Percentiles rank a stretch among this genome's conserved stretches.
These are phyloP conservation scores for Enteromius afrohamiltoni DNA, from an alignment of 2,797 vertebrate genomes.

Conservation along the genomic window DNA sequence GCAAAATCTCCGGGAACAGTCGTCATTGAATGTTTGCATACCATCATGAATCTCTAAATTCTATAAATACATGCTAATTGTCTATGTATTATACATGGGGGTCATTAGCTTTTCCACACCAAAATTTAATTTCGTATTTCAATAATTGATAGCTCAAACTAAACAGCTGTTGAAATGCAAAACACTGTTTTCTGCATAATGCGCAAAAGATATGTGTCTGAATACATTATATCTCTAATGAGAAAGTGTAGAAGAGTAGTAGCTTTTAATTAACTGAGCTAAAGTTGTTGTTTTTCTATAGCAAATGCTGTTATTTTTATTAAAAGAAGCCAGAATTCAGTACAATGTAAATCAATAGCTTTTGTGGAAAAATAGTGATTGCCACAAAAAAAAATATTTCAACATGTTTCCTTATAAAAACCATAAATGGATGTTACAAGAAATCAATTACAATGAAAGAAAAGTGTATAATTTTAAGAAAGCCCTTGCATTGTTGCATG, in stretches of 20 bases:
- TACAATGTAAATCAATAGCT: not conserved
- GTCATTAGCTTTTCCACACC: constrained; percentile 25
- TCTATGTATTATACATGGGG: not conserved
- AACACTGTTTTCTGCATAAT: not conserved
- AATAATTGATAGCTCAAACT: constrained; percentile 32
- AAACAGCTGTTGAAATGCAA: constrained; percentile 18
- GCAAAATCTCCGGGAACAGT: constrained; percentile 12
- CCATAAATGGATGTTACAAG: not conserved
- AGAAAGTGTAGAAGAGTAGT: not conserved
- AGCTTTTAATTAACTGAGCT: constrained; percentile 25
- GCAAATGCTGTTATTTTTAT: not conserved
- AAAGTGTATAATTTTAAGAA: not conserved
- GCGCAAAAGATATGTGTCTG: not conserved
- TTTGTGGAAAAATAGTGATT: not conserved
- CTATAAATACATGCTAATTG: constrained; percentile 6
- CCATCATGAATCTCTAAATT: constrained; percentile 8
- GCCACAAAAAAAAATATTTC: not conserved
- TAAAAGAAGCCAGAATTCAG: not conserved
- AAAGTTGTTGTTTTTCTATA: constrained; percentile 12
- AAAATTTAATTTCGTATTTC: constrained; percentile 17
- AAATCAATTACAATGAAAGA: not conserved
- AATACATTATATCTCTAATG: not conserved
- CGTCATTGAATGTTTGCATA: constrained; percentile 41
- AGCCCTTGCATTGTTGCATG: not conserved
- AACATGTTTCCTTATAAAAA: not conserved